Conservation (phyloP, 2,113 vertebrate genomes). For the Miniopterus natalensis region DNA sequence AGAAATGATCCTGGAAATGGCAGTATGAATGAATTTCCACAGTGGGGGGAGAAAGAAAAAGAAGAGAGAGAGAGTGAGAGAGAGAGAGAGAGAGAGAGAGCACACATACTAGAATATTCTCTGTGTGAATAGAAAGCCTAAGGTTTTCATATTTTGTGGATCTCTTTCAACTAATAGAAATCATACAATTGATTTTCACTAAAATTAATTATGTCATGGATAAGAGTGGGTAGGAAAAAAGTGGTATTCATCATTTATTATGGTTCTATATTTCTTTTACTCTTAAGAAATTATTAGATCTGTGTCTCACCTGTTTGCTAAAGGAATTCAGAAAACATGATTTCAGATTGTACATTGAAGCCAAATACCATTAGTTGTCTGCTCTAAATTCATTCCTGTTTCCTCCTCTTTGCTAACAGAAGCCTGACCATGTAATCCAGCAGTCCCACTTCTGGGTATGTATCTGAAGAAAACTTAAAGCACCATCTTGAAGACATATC, state of each 20-base stretch:
- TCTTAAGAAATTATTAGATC: conserved; percentile 13
- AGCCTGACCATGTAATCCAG: neutral
- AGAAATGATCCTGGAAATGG: neutral
- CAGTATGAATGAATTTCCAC: conserved; percentile 5
- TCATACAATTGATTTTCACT: neutral
- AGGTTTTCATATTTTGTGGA: conserved; percentile 13
- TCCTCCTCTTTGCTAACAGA: neutral
- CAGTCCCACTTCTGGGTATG: neutral
- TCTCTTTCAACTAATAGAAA: neutral
- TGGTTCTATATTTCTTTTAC: neutral
- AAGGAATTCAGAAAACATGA: conserved; percentile 2
- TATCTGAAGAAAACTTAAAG: neutral
- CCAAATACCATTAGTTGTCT: neutral
- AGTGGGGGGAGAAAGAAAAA: neutral
- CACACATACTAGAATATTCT: neutral
- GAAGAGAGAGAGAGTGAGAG: neutral
- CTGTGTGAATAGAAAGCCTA: conserved; percentile 1
- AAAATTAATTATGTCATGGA: neutral
- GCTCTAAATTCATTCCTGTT: neutral
- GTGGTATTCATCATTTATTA: neutral
- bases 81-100: neutral
- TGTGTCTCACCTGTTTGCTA: neutral
- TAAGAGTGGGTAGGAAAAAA: neutral
- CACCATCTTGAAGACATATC: neutral
- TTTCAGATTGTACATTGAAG: neutral